Percentiles rank a stretch among this genome's conserved stretches.
phyloP scores from a whole-genome alignment of 2,113 vertebrate species.

The Callopanchax toddi region DNA sequence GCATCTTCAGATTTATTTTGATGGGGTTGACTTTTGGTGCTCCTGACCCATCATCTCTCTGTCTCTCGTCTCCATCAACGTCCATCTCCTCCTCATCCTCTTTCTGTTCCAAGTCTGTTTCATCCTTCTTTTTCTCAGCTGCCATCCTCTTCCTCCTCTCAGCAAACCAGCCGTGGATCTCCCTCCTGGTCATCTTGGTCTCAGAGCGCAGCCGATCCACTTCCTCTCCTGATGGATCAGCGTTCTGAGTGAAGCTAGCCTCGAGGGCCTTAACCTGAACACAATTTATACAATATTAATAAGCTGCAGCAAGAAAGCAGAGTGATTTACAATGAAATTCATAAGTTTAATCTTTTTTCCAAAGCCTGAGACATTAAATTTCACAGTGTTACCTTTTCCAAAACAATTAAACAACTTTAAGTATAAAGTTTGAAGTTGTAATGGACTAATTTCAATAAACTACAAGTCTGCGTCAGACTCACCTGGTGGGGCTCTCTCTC shows the following conservation, averaged over 20 bases:
- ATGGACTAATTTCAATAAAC: no score
- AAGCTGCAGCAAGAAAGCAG: not conserved
- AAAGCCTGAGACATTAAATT: no score
- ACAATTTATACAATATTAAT: not conserved
- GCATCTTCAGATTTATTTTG: slow-evolving; percentile 97
- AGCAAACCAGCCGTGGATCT: slow-evolving; percentile 96
- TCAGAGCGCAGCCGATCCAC: slow-evolving; percentile 90
- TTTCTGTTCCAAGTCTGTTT: slow-evolving; percentile 69
- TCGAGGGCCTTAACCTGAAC: slow-evolving; percentile 82
- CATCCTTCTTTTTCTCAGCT: slow-evolving; percentile 83
- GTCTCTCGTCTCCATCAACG: slow-evolving; percentile 73
- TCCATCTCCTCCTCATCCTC: slow-evolving; percentile 71
- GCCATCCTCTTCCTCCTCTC: slow-evolving; percentile 86
- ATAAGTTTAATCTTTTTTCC: no score
- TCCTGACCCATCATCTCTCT: slow-evolving; percentile 77
- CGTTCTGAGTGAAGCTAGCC: slow-evolving; percentile 87
- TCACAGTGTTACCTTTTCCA: no score
- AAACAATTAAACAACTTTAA: no score
- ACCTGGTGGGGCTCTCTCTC: slow-evolving; percentile 94
- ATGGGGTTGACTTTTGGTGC: slow-evolving; percentile 95
- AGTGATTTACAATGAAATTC: no score
- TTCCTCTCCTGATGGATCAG: slow-evolving; percentile 87
- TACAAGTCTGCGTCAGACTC: slow-evolving; percentile 38
- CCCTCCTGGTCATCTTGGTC: slow-evolving; percentile 97
- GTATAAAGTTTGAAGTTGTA: no score